Conservation (phyloP, 2,888 invertebrate species). For the Unio delphinus region DNA sequence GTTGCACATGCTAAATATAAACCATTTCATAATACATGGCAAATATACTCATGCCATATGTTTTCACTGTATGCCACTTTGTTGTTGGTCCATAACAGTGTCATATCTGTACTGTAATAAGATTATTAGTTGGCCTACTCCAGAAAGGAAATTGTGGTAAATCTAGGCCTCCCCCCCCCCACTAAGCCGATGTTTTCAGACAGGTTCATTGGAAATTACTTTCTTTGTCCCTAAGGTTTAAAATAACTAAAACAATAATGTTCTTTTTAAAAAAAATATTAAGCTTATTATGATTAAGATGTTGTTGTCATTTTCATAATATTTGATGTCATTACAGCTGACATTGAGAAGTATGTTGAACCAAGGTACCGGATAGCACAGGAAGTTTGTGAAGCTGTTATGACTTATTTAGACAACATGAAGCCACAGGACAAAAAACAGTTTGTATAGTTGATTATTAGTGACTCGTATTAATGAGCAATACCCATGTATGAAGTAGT, state of each 20-base stretch:
- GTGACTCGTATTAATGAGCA: not conserved
- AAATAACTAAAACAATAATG: not conserved
- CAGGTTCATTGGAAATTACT: too few species aligned
- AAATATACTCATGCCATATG: too few species aligned
- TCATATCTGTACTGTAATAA: too few species aligned
- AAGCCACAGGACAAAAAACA: slow-evolving; percentile 43
- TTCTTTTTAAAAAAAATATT: not conserved
- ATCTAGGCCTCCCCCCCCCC: too few species aligned
- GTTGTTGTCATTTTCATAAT: slow-evolving; percentile 1
- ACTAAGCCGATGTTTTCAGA: too few species aligned
- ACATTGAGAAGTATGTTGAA: slow-evolving; percentile 56
- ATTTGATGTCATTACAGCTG: slow-evolving; percentile 42
- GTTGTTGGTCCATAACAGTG: too few species aligned
- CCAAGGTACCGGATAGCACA: slow-evolving; percentile 67
- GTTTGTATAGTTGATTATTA: slow-evolving; percentile 25
- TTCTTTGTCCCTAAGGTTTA: too few species aligned
- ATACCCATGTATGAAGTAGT: not conserved
- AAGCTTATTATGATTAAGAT: slow-evolving; percentile 1
- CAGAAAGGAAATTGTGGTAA: too few species aligned
- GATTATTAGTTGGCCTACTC: too few species aligned
- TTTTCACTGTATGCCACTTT: too few species aligned
- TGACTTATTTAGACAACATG: slow-evolving; percentile 59
- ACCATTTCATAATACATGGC: too few species aligned
- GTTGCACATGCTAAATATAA: too few species aligned
- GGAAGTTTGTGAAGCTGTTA: slow-evolving; percentile 63